Evolutionary conservation across 1,140 invertebrate genomes (phyloP).

Genomic region (Trinorchestia longiramus): DNA sequence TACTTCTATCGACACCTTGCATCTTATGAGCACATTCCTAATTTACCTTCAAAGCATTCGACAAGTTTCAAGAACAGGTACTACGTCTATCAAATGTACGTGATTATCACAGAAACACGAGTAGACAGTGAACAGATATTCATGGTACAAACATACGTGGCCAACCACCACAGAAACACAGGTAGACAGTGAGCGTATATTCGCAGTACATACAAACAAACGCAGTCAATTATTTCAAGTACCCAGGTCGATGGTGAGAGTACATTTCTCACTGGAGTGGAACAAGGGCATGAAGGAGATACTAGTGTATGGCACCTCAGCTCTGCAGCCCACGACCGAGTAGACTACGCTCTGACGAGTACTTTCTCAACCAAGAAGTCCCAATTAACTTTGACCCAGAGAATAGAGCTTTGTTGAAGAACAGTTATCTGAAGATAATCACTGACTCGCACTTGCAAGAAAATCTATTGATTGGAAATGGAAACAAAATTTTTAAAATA

Average conservation of each 20-base stretch:
- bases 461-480: not conserved
- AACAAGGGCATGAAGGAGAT: not conserved
- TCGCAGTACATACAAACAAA: too few species aligned
- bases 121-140: too few species aligned
- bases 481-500: not conserved
- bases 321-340: not conserved
- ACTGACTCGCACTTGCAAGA: not conserved
- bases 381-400: not conserved
- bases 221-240: not conserved
- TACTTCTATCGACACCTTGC: too few species aligned
- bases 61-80: too few species aligned
- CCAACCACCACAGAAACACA: too few species aligned
- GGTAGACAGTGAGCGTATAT: too few species aligned
- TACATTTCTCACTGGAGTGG: not conserved
- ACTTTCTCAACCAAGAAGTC: not conserved
- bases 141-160: too few species aligned
- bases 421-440: not conserved
- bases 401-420: not conserved
- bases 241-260: not conserved
- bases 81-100: not conserved
- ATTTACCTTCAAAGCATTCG: too few species aligned
- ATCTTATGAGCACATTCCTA: too few species aligned
- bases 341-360: not conserved
- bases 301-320: not conserved
- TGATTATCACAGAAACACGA: too few species aligned